Evolutionary conservation across 1,140 invertebrate genomes (phyloP).

Genomic region (Hirudo medicinalis): DNA sequence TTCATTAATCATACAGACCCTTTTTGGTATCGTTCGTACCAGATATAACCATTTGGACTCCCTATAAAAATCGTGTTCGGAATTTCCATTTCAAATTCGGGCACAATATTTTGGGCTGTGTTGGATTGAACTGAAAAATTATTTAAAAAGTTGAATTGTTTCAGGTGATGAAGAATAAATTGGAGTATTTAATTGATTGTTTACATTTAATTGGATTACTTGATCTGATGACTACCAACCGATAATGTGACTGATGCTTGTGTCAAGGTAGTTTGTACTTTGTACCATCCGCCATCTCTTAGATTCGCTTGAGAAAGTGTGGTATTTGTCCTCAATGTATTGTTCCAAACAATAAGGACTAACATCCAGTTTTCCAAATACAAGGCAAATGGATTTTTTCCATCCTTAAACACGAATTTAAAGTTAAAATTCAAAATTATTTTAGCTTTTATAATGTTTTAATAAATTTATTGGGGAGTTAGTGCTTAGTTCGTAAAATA

Average conservation of each 20-base stretch:
- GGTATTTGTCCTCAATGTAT: background rate
- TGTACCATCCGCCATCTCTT: background rate
- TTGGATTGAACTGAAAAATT: background rate
- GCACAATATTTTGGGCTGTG: background rate
- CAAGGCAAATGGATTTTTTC: background rate
- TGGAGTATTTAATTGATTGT: background rate
- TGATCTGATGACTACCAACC: background rate
- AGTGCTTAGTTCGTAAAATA: background rate
- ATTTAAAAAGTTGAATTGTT: background rate
- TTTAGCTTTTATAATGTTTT: too few relatives aligned
- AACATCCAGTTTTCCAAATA: slow-evolving; percentile 1
- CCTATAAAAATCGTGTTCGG: too few relatives aligned
- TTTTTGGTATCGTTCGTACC: too few relatives aligned
- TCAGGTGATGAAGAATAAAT: background rate
- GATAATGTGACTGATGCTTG: background rate
- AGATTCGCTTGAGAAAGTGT: background rate
- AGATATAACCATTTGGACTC: too few relatives aligned
- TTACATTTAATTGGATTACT: background rate
- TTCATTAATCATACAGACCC: too few relatives aligned
- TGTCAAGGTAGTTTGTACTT: background rate
- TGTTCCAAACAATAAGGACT: background rate
- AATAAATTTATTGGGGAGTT: background rate
- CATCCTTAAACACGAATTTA: too few relatives aligned
- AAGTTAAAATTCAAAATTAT: too few relatives aligned
- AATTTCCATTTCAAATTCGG: too few relatives aligned